These are phyloP conservation scores for Neelides sp. DNA, from an alignment of 1,140 invertebrate species.

Conservation along the genomic window DNA sequence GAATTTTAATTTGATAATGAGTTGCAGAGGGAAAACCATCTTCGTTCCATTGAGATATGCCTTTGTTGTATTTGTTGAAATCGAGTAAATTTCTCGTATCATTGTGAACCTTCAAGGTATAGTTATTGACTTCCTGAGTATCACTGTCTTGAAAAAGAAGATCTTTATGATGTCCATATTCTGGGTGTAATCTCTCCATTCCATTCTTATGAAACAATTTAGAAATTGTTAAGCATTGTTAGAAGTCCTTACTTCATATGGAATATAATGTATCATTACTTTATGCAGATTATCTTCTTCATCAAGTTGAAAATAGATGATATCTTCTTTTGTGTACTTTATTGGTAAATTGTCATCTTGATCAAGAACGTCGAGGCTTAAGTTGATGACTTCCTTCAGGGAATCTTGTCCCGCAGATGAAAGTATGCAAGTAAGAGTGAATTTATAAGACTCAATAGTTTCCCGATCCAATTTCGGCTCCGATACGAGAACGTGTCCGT, in stretches of 20 bases:
- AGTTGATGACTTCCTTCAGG: neutral
- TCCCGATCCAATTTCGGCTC: no score
- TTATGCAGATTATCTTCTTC: neutral
- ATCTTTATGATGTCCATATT: neutral
- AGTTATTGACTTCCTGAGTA: conserved; percentile 16
- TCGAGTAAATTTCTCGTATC: conserved; percentile 17
- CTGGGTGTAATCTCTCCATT: neutral
- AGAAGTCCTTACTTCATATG: neutral
- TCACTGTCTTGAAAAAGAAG: conserved; percentile 21
- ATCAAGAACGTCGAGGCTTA: conserved; percentile 7
- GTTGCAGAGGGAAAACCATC: neutral
- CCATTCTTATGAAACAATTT: no score
- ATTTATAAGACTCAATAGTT: no score
- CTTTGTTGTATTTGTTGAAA: no score
- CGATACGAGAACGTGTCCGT: no score
- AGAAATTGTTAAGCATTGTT: neutral
- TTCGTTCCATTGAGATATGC: neutral
- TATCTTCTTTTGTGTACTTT: conserved; percentile 1
- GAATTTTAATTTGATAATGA: conserved; percentile 12
- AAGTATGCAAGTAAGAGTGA: no score
- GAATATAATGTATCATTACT: neutral
- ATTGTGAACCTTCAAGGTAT: conserved; percentile 9
- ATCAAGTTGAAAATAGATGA: neutral
- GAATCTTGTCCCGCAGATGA: neutral
- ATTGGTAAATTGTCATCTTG: conserved; percentile 17